Evolutionary conservation across 2,888 invertebrate species (phyloP).

Genomic region (Ditula angustiorana): DNA sequence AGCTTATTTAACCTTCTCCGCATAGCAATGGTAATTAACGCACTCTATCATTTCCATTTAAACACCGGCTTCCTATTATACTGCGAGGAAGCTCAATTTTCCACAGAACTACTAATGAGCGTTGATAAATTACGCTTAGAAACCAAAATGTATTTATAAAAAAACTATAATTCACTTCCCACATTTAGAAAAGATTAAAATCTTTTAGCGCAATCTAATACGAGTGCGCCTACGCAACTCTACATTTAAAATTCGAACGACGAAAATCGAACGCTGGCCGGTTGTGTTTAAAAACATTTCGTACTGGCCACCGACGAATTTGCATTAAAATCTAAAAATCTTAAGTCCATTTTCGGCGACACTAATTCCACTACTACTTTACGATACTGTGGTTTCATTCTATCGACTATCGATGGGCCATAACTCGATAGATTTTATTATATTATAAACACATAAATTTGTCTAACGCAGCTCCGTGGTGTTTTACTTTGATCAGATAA

Average conservation of each 20-base stretch:
- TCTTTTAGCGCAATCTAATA: conserved; percentile 74
- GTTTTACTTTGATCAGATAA: conserved; percentile 62
- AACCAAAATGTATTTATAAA: conserved; percentile 68
- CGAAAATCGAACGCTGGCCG: conserved; percentile 64
- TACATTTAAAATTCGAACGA: conserved; percentile 69
- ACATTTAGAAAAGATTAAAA: conserved; percentile 74
- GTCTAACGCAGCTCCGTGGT: conserved; percentile 58
- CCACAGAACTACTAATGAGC: conserved; percentile 63
- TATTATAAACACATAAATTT: conserved; percentile 67
- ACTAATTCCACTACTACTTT: conserved; percentile 72
- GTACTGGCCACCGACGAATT: conserved; percentile 64
- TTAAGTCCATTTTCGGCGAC: conserved; percentile 69
- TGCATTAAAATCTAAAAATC: conserved; percentile 69
- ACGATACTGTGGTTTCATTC: conserved; percentile 67
- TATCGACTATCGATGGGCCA: conserved; percentile 54
- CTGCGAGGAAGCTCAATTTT: conserved; percentile 56
- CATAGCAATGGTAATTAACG: conserved; percentile 67
- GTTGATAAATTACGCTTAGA: conserved; percentile 64
- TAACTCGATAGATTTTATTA: conserved; percentile 73
- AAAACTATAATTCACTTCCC: conserved; percentile 77
- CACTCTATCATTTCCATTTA: conserved; percentile 68
- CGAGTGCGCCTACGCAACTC: conserved; percentile 73
- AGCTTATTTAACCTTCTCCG: conserved; percentile 41
- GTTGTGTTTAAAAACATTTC: conserved; percentile 56
- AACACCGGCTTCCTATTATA: conserved; percentile 50